Evolutionary conservation across 1,140 invertebrate species (phyloP).

Genomic region (Carposina sasakii): DNA sequence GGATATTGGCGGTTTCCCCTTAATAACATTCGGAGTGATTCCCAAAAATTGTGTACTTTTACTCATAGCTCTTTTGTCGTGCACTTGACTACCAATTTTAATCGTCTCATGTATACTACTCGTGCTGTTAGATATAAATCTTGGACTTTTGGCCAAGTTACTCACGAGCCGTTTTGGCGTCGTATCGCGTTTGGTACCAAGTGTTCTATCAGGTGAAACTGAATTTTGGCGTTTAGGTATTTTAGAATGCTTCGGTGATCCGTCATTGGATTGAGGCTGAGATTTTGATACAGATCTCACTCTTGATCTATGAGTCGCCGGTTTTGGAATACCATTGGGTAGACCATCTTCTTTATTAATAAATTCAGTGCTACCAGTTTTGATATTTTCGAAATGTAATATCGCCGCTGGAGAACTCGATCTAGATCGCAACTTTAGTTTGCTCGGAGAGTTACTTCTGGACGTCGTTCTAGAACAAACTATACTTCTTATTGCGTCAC

Average conservation of each 20-base stretch:
- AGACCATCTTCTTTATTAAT: slow-evolving; percentile 34
- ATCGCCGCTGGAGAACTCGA: slow-evolving; percentile 62
- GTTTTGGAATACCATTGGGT: too few species aligned
- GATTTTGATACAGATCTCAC: slow-evolving; percentile 52
- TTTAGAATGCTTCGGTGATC: slow-evolving; percentile 64
- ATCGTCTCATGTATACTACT: slow-evolving; percentile 69
- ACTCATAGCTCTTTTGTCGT: slow-evolving; percentile 51
- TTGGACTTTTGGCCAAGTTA: slow-evolving; percentile 48
- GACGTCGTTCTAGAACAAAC: slow-evolving; percentile 47
- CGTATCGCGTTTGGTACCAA: slow-evolving; percentile 24
- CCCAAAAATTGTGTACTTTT: slow-evolving; percentile 61
- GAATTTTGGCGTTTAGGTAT: slow-evolving; percentile 68
- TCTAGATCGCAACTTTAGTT: slow-evolving; percentile 56
- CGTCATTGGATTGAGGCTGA: slow-evolving; percentile 63
- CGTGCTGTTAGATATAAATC: slow-evolving; percentile 67
- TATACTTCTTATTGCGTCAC: slow-evolving; percentile 29
- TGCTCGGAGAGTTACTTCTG: slow-evolving; percentile 54
- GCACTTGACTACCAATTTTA: slow-evolving; percentile 48
- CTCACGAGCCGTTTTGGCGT: slow-evolving; percentile 37
- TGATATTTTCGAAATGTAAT: slow-evolving; percentile 50
- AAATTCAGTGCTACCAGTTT: slow-evolving; percentile 31
- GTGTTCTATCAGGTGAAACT: slow-evolving; percentile 56
- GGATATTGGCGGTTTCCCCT: slow-evolving; percentile 67
- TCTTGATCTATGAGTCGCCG: slow-evolving; percentile 48
- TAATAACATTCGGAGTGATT: slow-evolving; percentile 49